Evolutionary conservation across 2,113 vertebrate species (phyloP).

Genomic region (Canis aureus): DNA sequence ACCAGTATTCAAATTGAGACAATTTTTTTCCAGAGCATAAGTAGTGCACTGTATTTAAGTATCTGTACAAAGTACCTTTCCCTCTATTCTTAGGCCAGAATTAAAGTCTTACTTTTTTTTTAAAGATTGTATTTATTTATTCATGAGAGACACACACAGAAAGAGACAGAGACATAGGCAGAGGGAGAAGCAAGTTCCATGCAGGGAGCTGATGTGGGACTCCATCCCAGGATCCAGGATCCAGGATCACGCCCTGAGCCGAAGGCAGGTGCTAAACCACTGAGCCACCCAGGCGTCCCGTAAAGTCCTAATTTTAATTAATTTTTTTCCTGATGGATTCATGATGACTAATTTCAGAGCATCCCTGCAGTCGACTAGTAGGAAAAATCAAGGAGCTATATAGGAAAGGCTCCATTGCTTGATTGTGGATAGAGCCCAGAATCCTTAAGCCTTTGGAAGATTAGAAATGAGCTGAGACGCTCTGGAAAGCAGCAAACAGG

Average conservation of each 20-base stretch:
- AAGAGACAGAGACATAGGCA: no score
- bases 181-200: no score
- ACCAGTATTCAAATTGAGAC: background rate
- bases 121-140: no score
- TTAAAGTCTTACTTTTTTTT: background rate
- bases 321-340: background rate
- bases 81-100: background rate
- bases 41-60: background rate
- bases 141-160: no score
- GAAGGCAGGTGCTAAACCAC: no score
- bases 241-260: no score
- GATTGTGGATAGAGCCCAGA: background rate
- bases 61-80: background rate
- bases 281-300: no score
- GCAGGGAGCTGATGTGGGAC: no score
- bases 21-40: background rate
- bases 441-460: background rate
- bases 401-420: background rate
- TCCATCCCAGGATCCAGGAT: no score
- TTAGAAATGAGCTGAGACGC: background rate
- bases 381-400: background rate
- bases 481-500: background rate
- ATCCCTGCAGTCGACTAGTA: background rate
- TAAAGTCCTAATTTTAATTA: background rate
- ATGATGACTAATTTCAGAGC: background rate